Percentiles rank a stretch among this genome's conserved stretches.
These are phyloP conservation scores for Scolopax mira DNA, from an alignment of 2,113 vertebrate species.

Conservation along the genomic window DNA sequence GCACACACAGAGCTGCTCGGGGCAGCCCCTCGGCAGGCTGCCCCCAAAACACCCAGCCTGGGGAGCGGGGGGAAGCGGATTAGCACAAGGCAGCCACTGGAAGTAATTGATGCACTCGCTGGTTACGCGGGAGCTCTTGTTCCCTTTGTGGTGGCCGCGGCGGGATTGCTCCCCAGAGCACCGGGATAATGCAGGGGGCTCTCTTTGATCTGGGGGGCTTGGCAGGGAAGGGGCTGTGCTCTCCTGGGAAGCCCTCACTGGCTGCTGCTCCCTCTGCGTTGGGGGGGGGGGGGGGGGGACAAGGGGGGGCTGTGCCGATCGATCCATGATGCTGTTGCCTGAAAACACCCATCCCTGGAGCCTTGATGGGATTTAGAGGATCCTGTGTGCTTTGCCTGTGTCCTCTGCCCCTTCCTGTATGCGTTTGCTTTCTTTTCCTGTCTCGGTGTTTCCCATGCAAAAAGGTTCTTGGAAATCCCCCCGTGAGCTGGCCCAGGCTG, in stretches of 20 bases:
- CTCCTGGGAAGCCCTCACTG: background rate
- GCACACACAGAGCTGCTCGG: background rate
- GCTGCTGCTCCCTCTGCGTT: background rate
- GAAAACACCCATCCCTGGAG: background rate
- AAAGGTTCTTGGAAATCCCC: background rate
- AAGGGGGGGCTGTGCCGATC: background rate
- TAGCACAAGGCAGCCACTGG: conserved; percentile 56
- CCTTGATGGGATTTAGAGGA: background rate
- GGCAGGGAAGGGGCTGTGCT: background rate
- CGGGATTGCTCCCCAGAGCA: conserved; percentile 16
- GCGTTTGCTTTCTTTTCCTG: background rate
- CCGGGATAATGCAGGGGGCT: background rate
- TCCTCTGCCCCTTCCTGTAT: background rate
- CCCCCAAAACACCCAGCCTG: background rate
- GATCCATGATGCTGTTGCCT: background rate
- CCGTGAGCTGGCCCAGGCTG: background rate
- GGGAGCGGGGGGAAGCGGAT: conserved; percentile 19
- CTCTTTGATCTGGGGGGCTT: conserved; percentile 18
- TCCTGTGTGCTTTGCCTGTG: background rate
- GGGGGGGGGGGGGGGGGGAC: background rate
- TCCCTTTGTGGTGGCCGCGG: conserved; percentile 28
- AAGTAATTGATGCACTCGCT: conserved; percentile 63
- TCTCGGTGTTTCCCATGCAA: background rate
- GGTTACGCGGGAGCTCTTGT: conserved; percentile 54
- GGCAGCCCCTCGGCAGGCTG: background rate